These are phyloP conservation scores for Scytalopus superciliaris DNA, from an alignment of 2,113 vertebrate species.

Conservation along the genomic window DNA sequence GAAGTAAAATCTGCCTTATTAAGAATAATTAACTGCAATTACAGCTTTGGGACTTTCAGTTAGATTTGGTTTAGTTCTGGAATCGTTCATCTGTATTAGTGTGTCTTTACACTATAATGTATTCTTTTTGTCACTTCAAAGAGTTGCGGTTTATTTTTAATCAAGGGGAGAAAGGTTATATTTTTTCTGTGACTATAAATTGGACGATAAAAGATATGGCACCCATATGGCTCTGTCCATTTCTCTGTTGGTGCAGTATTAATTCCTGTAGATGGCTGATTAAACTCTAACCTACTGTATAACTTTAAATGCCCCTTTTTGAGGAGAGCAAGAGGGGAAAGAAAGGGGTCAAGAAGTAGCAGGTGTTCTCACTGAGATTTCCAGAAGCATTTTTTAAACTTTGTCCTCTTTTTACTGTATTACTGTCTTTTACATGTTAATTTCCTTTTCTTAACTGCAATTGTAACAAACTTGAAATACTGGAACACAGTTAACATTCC, in stretches of 20 bases:
- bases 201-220: not conserved
- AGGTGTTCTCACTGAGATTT: not conserved
- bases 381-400: not conserved
- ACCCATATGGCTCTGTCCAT: not conserved
- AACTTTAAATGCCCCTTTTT: not conserved
- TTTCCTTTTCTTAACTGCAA: not conserved
- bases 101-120: not conserved
- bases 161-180: not conserved
- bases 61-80: not conserved
- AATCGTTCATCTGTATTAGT: not conserved
- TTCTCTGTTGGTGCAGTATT: not conserved
- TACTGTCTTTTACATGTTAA: not conserved
- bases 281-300: not conserved
- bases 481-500: not conserved
- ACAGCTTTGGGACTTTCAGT: not conserved
- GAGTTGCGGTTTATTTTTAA: not conserved
- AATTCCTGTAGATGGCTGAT: not conserved
- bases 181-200: not conserved
- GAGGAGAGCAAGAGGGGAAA: accelerated
- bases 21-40: not conserved
- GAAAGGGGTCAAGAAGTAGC: not conserved
- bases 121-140: not conserved
- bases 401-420: not conserved
- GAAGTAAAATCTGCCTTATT: not conserved
- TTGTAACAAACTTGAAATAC: not conserved